Evolutionary conservation across 2,888 invertebrate species (phyloP), one percentile per base, ranked within the genome.

Genomic region (Eumerus sabulonum): DNA sequence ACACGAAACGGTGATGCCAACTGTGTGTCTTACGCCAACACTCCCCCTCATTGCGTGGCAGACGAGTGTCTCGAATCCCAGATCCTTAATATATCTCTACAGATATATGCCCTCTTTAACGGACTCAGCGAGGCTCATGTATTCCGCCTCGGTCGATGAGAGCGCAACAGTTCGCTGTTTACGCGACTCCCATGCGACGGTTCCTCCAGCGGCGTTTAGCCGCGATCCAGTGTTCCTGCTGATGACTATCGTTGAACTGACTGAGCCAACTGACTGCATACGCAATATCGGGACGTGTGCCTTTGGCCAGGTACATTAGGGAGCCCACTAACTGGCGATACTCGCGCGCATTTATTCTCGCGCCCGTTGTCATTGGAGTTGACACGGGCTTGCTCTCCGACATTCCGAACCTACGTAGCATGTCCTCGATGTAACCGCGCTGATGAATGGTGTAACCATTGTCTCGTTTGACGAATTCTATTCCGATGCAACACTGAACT

Each of bases 211-310:
- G 3, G 27, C 27, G 27, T 27, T 27, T 27, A 11, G 54, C 54
- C 11, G 59, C 45, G 18, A 45, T 13, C 64, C 53, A 44, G 16
- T 63, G 51, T 53, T 44, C 27, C 17, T 38, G 18, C 13, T 27
- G 50, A 16, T 51, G 35, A 35, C 35, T 38, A 44, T 63, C 42
- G 14, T 63, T 17, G 16, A 60, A 48, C 35, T 60, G 47, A 38
- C 60, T 60, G 9, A 51, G 14, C 60, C 38, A 48, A 11, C 48
- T 38, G 14, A 13, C 13, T 36, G 35, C 53, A 40, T 35, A 54
- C 14, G 62, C 50, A 19, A 63, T 51, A 9, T 63, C 62, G 27
- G 50, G 62, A 38, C 50, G 50, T 16, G 40, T 63, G 48, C 42
- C 18, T 44, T 44, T 45, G 9, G 51, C 35, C 35, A 51, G 27